Evolutionary conservation across 2,797 vertebrate genomes (phyloP), one percentile per base, ranked within the genome.

Genomic region (Amphiprion clarkii): DNA sequence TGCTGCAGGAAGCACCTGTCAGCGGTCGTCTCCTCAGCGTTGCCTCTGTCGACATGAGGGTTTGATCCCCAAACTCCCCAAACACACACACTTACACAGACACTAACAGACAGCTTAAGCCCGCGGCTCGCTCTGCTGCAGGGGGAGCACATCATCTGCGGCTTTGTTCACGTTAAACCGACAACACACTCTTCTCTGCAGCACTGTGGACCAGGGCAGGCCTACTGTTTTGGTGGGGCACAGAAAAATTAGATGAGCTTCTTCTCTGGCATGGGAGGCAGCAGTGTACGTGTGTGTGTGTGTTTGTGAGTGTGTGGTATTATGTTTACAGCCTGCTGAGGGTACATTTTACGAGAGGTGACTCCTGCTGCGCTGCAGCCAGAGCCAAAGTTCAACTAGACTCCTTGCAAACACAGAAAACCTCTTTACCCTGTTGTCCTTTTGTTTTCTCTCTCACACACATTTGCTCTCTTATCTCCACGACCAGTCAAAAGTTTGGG

Each of bases 1-100:
- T 82, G 83, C 83, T 83, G 63, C 90, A 94, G 93, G 92, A 94
- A 92, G 92, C 93, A 95, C 93, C 93, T 95, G 94, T 95, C 91
- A 85, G 86, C 67, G 71, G 88, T 42, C 85, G 81, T 94, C 90
- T 91, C 84, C 63, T 56, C 65, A 1, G 73, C 44, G 62, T 85
- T 56, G 84, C 83, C 81, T 75, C 91, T 93, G 92, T 92, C 87
- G 90, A 93, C 93, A 91, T 87, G 87, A 83, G 87, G 87, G 92
- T 93, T 94, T 94, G 91, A 94, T 93, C 88, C 89, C 54, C 61
- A 86, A 87, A 86, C 87, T 82, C 86, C 85, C 91, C 81, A 51
- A 85, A 86, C 88, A 86, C 91, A 89, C 91, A 89, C 89, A 88
- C 90, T 88, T 88, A 92, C 89, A 93, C 87, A 86, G 76, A 91